Evolutionary conservation across 2,113 vertebrate species (phyloP), one percentile per base, ranked within the genome.

Genomic region (Sprattus sprattus): DNA sequence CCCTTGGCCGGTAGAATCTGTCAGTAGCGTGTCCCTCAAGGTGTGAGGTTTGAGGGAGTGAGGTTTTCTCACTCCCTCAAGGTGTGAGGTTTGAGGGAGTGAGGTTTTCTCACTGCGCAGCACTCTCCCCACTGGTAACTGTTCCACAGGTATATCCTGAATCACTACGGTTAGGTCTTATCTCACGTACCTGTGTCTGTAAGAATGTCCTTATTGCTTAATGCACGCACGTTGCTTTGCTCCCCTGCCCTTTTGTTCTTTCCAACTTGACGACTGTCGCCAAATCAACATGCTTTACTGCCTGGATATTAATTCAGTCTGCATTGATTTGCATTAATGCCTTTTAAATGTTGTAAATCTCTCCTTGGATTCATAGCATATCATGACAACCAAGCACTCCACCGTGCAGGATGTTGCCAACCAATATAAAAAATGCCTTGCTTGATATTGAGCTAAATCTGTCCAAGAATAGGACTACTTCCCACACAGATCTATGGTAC

Each of bases 401-500:
- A 39, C 67, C 11, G 28, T 11, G 28, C 25, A 75, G 13, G 67
- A 39, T 32, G 28, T 75, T 15, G 15, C 64, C 64, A 32, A 28
- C n/a, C 10, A 71, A 71, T 25, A 13, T 54, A 20, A 83, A 71
- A 64, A 83, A 85, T 28, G 82, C 81, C 25, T 81, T 13, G 44
- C 25, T 83, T 86, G 39, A 39, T 39, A 47, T 67, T 57, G 60
- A 57, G 49, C 28, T 10, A 25, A 28, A 67, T 75, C 28, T 75
- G 67, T 39, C 11, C 28, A 4, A 15, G 25, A 75, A 32, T 75
- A 6, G 67, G 67, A 75, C 9, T 39, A 10, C 67, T 15, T 75
- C 25, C 28, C 67, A 15, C 11, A 32, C 85, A 86, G 86, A 84
- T 86, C 86, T 83, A 86, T 85, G 44, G 39, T 67, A 9, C 64